Percentiles rank a stretch among this genome's conserved stretches.
Evolutionary conservation across 2,113 vertebrate genomes (phyloP).

Genomic region (Lophius piscatorius): DNA sequence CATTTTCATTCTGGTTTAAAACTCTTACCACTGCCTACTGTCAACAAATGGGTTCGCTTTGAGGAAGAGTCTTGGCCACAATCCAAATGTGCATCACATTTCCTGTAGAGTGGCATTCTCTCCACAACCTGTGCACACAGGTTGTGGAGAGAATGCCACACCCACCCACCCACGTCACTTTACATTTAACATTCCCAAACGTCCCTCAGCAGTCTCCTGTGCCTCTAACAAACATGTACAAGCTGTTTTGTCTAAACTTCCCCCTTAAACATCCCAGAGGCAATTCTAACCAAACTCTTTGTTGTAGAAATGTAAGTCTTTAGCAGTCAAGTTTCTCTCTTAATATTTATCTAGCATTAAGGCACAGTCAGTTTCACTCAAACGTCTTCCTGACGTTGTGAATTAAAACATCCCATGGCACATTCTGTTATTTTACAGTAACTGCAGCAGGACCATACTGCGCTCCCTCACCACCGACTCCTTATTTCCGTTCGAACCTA

Average conservation of each 20-base stretch:
- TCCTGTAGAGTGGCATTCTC: constrained; percentile 65
- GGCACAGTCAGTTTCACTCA: neutral
- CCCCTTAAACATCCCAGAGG: neutral
- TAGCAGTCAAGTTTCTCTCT: constrained; percentile 1
- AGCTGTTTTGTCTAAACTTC: neutral
- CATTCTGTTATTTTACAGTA: constrained; percentile 33
- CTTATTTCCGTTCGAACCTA: constrained; percentile 39
- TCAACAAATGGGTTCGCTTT: too few species aligned
- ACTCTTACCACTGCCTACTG: neutral
- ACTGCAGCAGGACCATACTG: constrained; percentile 7
- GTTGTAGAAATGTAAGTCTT: neutral
- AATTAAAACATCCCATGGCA: constrained; percentile 3
- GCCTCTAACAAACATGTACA: neutral
- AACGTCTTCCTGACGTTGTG: too few species aligned
- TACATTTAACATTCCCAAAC: too few species aligned
- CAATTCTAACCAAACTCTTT: constrained; percentile 1
- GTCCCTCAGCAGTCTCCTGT: neutral
- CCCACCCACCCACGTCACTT: too few species aligned
- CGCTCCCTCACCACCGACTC: constrained; percentile 23
- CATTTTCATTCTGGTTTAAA: constrained; percentile 6
- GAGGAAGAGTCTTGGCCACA: constrained; percentile 18
- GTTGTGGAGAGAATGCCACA: too few species aligned
- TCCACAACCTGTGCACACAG: neutral
- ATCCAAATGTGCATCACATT: constrained; percentile 46
- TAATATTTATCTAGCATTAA: constrained; percentile 8